These are phyloP conservation scores for Trididemnum clinides DNA, from an alignment of 23 tunicate species.

Conservation along the genomic window DNA sequence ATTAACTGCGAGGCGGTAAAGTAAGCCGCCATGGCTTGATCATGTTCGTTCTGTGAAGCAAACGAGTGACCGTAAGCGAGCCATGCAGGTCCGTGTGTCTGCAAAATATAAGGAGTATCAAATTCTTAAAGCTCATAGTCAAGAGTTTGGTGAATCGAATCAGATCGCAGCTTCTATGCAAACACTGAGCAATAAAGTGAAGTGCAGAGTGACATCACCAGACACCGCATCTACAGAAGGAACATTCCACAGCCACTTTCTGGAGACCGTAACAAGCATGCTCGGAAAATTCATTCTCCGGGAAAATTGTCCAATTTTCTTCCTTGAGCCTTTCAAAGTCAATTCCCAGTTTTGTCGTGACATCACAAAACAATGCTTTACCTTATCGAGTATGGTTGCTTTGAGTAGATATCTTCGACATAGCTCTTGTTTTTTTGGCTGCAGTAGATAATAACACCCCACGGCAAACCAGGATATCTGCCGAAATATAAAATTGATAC, in stretches of 20 bases:
- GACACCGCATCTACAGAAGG: too few relatives aligned
- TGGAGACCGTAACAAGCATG: too few relatives aligned
- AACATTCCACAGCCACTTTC: neutral
- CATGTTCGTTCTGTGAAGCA: slow-evolving; percentile 86
- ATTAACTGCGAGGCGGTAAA: slow-evolving; percentile 84
- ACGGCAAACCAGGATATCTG: slow-evolving; percentile 95
- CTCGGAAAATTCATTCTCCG: too few relatives aligned
- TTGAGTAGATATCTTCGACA: slow-evolving; percentile 75
- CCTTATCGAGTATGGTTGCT: slow-evolving; percentile 81
- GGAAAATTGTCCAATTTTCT: too few relatives aligned
- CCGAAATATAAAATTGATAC: too few relatives aligned
- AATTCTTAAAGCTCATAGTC: too few relatives aligned
- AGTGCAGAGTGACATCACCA: too few relatives aligned
- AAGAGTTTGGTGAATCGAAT: too few relatives aligned
- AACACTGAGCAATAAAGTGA: too few relatives aligned
- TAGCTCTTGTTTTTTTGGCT: slow-evolving; percentile 76
- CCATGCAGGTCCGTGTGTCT: slow-evolving; percentile 96
- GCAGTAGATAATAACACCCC: slow-evolving; percentile 88
- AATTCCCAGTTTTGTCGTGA: too few relatives aligned
- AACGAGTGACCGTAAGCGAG: slow-evolving; percentile 95
- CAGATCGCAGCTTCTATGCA: too few relatives aligned
- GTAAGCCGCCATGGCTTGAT: slow-evolving; percentile 98
- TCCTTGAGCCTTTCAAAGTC: neutral
- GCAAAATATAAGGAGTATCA: neutral
- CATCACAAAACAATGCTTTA: too few relatives aligned